phyloP scores from a whole-genome alignment of 2,113 vertebrate species.

The Falcunculus frontatus region DNA sequence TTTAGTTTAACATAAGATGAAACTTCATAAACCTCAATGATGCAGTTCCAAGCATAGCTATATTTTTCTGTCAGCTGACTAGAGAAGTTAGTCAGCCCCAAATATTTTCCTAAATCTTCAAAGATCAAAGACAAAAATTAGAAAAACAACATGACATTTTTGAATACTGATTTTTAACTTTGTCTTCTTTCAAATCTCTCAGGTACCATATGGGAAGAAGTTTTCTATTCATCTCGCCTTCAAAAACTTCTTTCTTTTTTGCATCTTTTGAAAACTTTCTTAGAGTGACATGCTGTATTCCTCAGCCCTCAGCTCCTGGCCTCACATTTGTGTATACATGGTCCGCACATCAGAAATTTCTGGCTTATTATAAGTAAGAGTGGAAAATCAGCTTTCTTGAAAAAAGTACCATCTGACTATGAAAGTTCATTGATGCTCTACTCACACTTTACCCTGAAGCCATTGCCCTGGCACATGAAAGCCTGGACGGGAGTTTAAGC shows the following conservation, averaged over 20 bases:
- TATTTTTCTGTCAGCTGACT: not conserved
- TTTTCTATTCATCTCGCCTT: not conserved
- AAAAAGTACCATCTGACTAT: not conserved
- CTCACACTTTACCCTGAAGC: not conserved
- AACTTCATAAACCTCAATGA: not conserved
- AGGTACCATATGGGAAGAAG: not conserved
- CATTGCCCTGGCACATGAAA: not conserved
- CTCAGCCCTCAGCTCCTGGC: not conserved
- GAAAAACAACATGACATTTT: not conserved
- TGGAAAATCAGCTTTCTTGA: not conserved
- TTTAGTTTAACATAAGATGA: not conserved
- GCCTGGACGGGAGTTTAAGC: not conserved
- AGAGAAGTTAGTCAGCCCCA: not conserved
- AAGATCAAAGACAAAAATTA: not conserved
- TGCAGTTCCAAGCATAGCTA: not conserved
- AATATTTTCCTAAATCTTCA: not conserved
- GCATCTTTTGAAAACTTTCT: not conserved
- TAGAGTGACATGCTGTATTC: not conserved
- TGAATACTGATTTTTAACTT: not conserved
- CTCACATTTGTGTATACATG: fast-evolving
- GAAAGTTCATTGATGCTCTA: not conserved
- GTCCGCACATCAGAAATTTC: not conserved
- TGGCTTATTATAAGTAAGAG: not conserved
- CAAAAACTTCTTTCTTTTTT: not conserved
- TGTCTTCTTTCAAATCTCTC: not conserved